These are phyloP conservation scores for Xerus rutilus DNA, from an alignment of 2,797 vertebrate species.

Conservation along the genomic window DNA sequence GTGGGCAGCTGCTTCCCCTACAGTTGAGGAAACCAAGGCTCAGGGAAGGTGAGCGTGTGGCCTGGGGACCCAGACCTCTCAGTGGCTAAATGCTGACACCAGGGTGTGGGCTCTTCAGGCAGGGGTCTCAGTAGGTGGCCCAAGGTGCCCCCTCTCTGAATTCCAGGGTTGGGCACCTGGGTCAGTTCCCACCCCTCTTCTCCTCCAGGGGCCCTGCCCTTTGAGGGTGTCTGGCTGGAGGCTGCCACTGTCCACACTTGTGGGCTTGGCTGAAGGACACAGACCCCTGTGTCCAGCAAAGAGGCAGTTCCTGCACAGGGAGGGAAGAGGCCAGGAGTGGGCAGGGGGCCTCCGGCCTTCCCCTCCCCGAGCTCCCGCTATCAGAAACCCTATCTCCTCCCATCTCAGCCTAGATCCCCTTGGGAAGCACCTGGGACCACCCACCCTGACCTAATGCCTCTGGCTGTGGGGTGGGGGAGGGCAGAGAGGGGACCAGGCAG, in stretches of 20 bases:
- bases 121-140: no score
- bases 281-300: accelerated
- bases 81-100: no score
- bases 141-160: neutral
- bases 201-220: accelerated
- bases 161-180: neutral
- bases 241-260: accelerated
- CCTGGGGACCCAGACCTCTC: neutral
- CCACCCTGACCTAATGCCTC: neutral
- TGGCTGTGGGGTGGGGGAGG: neutral
- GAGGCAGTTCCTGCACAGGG: neutral
- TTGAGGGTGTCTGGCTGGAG: accelerated
- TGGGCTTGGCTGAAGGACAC: neutral
- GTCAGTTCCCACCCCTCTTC: neutral
- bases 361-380: no score
- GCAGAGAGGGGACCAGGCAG: neutral
- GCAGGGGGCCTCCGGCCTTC: no score
- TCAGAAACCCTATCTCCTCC: neutral
- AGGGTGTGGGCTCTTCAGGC: neutral
- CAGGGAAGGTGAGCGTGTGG: accelerated
- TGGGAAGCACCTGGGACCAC: neutral
- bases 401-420: neutral
- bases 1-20: neutral
- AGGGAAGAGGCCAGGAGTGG: neutral
- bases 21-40: neutral